phyloP scores from a whole-genome alignment of 1,140 invertebrate species.

The Pseudoatta argentina region DNA sequence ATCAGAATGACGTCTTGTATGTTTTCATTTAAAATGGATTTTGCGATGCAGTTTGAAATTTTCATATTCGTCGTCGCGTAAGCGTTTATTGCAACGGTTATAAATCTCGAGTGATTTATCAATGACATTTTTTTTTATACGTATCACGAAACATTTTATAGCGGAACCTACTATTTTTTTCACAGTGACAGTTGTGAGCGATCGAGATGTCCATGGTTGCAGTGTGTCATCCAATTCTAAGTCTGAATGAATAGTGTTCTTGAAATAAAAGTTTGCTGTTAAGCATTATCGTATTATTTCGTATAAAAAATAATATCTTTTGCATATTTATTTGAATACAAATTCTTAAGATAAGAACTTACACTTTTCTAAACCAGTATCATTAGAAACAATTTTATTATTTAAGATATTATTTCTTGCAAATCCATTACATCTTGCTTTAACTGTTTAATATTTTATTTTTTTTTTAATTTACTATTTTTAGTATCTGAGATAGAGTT shows the following conservation, averaged over 20 bases:
- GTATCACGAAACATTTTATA: conserved; percentile 17
- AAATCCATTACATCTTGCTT: not conserved
- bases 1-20: not conserved
- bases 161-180: conserved; percentile 23
- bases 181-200: conserved; percentile 27
- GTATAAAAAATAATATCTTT: not conserved
- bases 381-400: not conserved
- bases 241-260: not conserved
- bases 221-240: conserved; percentile 22
- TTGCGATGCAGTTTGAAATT: conserved; percentile 34
- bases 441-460: not conserved
- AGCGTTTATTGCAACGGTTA: conserved; percentile 26
- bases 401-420: not conserved
- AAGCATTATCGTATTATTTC: not conserved
- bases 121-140: conserved; percentile 34
- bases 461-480: not conserved
- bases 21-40: conserved; percentile 28
- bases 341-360: not conserved
- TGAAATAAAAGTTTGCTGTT: not conserved
- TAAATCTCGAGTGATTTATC: conserved; percentile 58
- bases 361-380: not conserved
- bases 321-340: not conserved
- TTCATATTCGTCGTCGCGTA: not conserved
- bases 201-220: conserved; percentile 16
- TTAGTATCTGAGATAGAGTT: not conserved